A percentile compares a stretch with the other conserved stretches of the same genome.
Evolutionary conservation across 2,888 invertebrate species (phyloP).

Genomic region (Hemaris fuciformis): DNA sequence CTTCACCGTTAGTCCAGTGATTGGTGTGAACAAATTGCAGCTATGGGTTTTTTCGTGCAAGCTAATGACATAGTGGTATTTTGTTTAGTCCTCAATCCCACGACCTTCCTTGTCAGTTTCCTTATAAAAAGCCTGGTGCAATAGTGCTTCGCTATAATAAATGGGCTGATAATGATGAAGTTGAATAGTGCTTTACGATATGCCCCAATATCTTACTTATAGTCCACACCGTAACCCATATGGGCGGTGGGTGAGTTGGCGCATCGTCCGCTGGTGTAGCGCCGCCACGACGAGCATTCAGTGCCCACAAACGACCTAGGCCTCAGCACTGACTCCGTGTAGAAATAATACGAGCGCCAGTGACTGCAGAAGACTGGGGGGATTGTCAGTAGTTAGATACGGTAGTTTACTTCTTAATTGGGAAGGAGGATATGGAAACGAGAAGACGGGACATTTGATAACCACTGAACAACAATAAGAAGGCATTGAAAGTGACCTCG

Average conservation of each 20-base stretch:
- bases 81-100: too few relatives aligned
- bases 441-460: too few relatives aligned
- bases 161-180: not conserved
- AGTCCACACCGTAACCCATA: slow-evolving; percentile 76
- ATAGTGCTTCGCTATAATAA: not conserved
- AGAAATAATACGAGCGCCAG: slow-evolving; percentile 83
- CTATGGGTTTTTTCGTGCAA: too few relatives aligned
- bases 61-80: too few relatives aligned
- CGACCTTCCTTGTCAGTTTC: too few relatives aligned
- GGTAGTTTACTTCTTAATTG: not conserved
- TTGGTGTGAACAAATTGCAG: too few relatives aligned
- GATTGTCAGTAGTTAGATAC: not conserved
- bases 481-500: too few relatives aligned
- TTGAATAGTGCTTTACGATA: not conserved
- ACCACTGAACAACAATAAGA: too few relatives aligned
- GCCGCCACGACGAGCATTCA: slow-evolving; percentile 70
- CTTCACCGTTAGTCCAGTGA: too few relatives aligned
- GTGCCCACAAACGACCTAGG: slow-evolving; percentile 73
- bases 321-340: slow-evolving; percentile 79
- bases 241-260: slow-evolving; percentile 45
- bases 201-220: slow-evolving; percentile 58
- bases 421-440: too few relatives aligned
- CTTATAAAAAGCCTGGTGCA: too few relatives aligned
- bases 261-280: slow-evolving; percentile 70
- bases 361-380: slow-evolving; percentile 83